Evolutionary conservation across 2,888 invertebrate species (phyloP), one percentile per base, ranked within the genome.

Genomic region (Oscheius sp.): DNA sequence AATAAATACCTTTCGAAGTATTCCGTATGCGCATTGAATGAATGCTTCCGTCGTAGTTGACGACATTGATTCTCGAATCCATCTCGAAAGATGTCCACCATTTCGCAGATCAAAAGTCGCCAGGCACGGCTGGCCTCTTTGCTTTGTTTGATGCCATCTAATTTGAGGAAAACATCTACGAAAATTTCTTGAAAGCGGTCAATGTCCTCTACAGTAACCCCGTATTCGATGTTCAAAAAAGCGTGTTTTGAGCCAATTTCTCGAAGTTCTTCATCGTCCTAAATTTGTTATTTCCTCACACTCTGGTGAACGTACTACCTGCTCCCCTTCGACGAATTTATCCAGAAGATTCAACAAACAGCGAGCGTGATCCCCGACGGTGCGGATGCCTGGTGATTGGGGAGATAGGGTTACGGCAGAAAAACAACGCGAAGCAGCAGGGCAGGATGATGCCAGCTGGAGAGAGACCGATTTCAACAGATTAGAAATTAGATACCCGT

Each of bases 101-200:
- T 75, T 31, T 82, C 71, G 65, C 82, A 82, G 48, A 84, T 80
- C 52, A 84, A 69, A 15, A 79, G 73, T 31, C 84, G 69, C 84
- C 84, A 84, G 1, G 82, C 81, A 37, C 81, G 74, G 46, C 81
- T 82, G 3, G 82, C 76, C 61, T 84, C 84, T 63, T 84, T 84
- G 71, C 79, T 81, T 48, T 84, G 82, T 25, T 79, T 76, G 31
- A 84, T 77, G 15, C 84, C 84, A 64, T 84, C 84, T 58, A 84
- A 74, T 68, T 83, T 84, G 69, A 82, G 70, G 39, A 84, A 74
- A 52, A 78, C 75, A 63, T 84, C 82, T 10, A 82, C 76, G 70
- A 78, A 76, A 15, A 76, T 72, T 58, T 78, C 78, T 37, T 76
- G 76, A 58, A 78, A 76, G 25, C 74, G 48, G 45, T 78, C 78